A percentile compares a stretch with the other conserved stretches of the same genome.
These are phyloP conservation scores for Ciconia boyciana DNA, from an alignment of 2,113 vertebrate genomes.

Conservation along the genomic window DNA sequence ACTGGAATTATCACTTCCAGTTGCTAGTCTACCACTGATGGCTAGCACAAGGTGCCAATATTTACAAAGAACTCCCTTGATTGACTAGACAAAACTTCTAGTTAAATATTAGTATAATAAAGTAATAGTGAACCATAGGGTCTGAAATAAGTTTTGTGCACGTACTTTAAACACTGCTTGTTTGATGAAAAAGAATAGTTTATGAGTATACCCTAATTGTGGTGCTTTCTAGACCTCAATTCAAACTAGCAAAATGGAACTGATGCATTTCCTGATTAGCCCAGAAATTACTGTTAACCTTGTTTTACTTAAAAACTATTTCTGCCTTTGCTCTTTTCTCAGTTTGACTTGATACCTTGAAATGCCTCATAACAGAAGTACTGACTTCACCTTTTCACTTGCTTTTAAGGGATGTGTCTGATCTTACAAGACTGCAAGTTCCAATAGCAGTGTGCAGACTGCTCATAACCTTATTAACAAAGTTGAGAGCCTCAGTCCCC, in stretches of 20 bases:
- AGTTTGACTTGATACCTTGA: background rate
- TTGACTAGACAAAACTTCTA: background rate
- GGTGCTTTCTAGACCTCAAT: background rate
- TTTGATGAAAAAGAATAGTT: background rate
- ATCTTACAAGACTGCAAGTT: background rate
- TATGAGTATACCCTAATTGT: background rate
- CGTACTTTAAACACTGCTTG: background rate
- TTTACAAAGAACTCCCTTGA: background rate
- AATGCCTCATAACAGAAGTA: background rate
- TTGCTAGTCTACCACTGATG: background rate
- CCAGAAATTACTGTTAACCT: background rate
- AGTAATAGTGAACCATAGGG: accelerated
- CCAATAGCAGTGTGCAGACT: background rate
- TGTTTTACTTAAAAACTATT: background rate
- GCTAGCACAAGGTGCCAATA: background rate
- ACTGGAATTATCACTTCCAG: background rate
- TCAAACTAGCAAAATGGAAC: background rate
- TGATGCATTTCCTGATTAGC: background rate
- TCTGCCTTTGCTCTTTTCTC: background rate
- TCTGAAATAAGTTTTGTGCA: background rate
- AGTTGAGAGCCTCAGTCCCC: background rate
- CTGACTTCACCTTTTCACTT: background rate
- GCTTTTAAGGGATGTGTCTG: background rate
- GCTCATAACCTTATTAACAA: background rate
- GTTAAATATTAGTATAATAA: background rate